Evolutionary conservation across 2,888 invertebrate species (phyloP).

Genomic region (Nephrotoma appendiculata): DNA sequence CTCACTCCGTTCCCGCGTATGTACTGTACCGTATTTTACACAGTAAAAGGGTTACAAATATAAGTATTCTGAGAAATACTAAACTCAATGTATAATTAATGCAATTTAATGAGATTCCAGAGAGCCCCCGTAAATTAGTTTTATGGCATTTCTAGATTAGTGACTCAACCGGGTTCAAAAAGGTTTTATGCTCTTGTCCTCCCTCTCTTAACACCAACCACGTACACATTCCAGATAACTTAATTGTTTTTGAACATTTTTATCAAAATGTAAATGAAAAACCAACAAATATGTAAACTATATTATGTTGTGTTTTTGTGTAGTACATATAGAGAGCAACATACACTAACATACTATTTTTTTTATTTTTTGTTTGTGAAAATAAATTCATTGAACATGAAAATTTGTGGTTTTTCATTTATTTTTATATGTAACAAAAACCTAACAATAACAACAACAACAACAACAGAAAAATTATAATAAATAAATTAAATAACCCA

Average conservation of each 20-base stretch:
- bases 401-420: not conserved
- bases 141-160: not conserved
- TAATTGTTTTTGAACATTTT: not conserved
- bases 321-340: not conserved
- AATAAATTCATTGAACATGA: not conserved
- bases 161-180: not conserved
- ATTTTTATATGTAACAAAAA: not conserved
- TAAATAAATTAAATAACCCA: not conserved
- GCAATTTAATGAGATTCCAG: not conserved
- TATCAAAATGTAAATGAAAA: not conserved
- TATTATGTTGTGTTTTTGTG: not conserved
- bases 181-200: not conserved
- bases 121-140: not conserved
- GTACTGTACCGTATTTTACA: not conserved
- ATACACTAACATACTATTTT: not conserved
- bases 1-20: not conserved
- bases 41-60: not conserved
- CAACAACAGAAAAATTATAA: not conserved
- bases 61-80: not conserved
- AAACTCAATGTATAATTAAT: not conserved
- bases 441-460: not conserved
- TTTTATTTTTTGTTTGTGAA: not conserved
- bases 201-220: not conserved
- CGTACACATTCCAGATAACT: not conserved
- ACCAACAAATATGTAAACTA: not conserved